phyloP scores from a whole-genome alignment of 2,888 invertebrate species.

The Drosophila bunnanda region DNA sequence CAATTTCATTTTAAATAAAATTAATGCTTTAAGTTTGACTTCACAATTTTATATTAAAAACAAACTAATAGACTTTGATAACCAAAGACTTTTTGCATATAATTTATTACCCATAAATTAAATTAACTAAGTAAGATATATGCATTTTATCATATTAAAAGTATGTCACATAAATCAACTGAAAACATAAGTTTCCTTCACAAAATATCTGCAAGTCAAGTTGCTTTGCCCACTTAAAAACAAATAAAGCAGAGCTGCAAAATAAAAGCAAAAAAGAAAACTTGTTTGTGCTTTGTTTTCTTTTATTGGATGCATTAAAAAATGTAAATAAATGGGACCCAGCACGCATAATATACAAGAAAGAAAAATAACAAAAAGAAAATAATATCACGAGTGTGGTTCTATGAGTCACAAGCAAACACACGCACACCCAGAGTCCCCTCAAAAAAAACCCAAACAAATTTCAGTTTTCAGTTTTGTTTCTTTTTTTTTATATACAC shows the following conservation, averaged over 20 bases:
- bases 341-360: constrained; percentile 42
- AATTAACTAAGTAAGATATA: neutral
- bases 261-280: constrained; percentile 47
- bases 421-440: constrained; percentile 26
- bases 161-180: constrained; percentile 12
- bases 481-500: too few relatives aligned
- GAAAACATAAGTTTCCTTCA: constrained; percentile 11
- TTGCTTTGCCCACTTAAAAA: constrained; percentile 58
- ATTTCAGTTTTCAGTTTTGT: constrained; percentile 28
- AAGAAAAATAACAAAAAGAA: constrained; percentile 1
- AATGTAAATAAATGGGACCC: constrained; percentile 66
- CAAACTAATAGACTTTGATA: neutral
- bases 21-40: too few relatives aligned
- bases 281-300: constrained; percentile 49
- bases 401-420: constrained; percentile 44
- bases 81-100: neutral
- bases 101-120: neutral
- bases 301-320: constrained; percentile 61
- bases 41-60: neutral
- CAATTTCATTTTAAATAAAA: too few relatives aligned
- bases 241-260: constrained; percentile 48
- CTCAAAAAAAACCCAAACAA: constrained; percentile 28
- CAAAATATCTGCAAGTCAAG: constrained; percentile 48
- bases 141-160: neutral
- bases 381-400: constrained; percentile 24